phyloP scores from a whole-genome alignment of 2,888 invertebrate species.

The Pseudoips prasinana region DNA sequence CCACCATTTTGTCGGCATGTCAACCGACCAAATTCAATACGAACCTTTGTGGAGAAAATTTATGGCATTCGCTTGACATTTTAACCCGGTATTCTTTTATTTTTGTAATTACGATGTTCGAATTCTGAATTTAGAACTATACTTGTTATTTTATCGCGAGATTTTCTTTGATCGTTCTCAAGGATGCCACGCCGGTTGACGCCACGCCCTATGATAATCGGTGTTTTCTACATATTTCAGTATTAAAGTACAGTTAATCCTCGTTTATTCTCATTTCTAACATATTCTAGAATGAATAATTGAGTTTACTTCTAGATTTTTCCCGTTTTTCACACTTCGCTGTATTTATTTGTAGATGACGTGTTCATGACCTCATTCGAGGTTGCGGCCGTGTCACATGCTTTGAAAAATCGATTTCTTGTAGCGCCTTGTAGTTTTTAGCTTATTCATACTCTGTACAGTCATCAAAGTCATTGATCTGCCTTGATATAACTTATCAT shows the following conservation, averaged over 20 bases:
- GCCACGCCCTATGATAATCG: conserved; percentile 20
- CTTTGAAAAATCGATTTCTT: conserved; percentile 4
- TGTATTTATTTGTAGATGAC: conserved; percentile 21
- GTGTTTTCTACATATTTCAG: no score
- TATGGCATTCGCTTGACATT: conserved; percentile 8
- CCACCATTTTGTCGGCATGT: conserved; percentile 71
- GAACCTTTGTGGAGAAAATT: no score
- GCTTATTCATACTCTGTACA: no score
- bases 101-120: background rate
- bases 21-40: conserved; percentile 31
- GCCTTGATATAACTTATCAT: no score
- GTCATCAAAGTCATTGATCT: no score
- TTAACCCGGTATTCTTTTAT: no score
- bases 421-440: background rate
- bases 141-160: background rate
- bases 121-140: background rate
- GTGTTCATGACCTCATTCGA: conserved; percentile 55
- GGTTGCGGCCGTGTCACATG: conserved; percentile 18
- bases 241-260: no score
- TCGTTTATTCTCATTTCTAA: no score
- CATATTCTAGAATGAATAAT: background rate
- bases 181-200: conserved; percentile 34
- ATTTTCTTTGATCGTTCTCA: conserved; percentile 25
- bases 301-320: background rate
- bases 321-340: conserved; percentile 6